Evolutionary conservation across 2,113 vertebrate genomes (phyloP).

Genomic region (Peromyscus maniculatus): DNA sequence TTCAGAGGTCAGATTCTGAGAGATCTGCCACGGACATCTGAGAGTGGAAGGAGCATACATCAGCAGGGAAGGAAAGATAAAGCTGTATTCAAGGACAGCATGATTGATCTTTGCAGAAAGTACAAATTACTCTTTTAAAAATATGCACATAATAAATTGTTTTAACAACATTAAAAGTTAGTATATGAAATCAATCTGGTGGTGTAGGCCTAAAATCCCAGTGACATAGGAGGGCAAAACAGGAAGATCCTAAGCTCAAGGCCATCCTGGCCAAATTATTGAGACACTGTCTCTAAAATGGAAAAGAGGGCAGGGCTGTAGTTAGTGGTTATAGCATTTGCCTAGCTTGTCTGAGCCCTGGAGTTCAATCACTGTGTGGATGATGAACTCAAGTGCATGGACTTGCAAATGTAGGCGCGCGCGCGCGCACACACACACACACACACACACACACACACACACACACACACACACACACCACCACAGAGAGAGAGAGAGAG

Average conservation of each 20-base stretch:
- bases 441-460: not conserved
- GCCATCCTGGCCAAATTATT: not conserved
- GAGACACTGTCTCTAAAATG: not conserved
- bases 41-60: not conserved
- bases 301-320: too few relatives aligned
- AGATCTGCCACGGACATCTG: not conserved
- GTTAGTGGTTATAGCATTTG: not conserved
- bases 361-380: not conserved
- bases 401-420: not conserved
- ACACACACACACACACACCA: not conserved
- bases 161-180: slow-evolving; percentile 13
- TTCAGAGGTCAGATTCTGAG: not conserved
- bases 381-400: not conserved
- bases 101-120: not conserved
- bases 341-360: not conserved
- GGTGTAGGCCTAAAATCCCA: not conserved
- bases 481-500: too few relatives aligned
- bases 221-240: not conserved
- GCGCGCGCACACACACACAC: too few relatives aligned
- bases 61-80: not conserved
- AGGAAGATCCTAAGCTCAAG: not conserved
- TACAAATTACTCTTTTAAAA: not conserved
- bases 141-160: not conserved
- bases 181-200: not conserved
- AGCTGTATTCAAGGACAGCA: slow-evolving; percentile 5